Evolutionary conservation across 2,113 vertebrate species (phyloP), one percentile per base, ranked within the genome.

Genomic region (Osmerus eperlanus): DNA sequence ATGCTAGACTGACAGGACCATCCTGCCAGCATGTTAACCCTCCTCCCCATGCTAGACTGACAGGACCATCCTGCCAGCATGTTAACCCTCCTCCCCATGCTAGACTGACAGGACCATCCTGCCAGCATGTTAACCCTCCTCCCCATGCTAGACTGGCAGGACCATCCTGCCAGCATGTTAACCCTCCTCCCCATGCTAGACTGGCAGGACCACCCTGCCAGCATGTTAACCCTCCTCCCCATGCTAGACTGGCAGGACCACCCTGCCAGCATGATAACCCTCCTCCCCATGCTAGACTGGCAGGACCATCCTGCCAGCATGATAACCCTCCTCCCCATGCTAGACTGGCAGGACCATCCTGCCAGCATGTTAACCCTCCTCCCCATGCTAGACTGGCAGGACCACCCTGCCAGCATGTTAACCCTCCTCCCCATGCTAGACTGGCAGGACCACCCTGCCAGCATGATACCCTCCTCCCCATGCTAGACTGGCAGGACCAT

Each of bases 101-200:
- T 25, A 99, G 97, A 95, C 95, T 0, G 96, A 96, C 5, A 92
- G 97, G 78, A 95, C 96, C 0, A 95, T 95, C 21, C 93, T 99
- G 3, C 96, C 83, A 93, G 94, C 80, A 89, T 99, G 66, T 47
- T 47, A 67, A 28, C 4, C 53, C 72, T 60, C 15, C 95, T 0
- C 96, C 5, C 36, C 36, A 41, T 41, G 36, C 36, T 41, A 32
- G 29, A 32, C 29, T 32, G 29, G 97, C 83, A 98, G 99, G 82
- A 94, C 97, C 85, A 99, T 96, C 0, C 89, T 99, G 66, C 99
- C 99, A 0, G 96, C 36, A 41, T 41, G 47, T 51, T 47, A 67
- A 29, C 3, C 53, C 72, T 60, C 16, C 71, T 9, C n/a, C n/a
- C 41, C n/a, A 19, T 65, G 32, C 0, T 28, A 98, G 96, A 94